Base-by-base conservation (phyloP, 2,113 vertebrate genomes). In the Fregetta grallaria region DNA sequence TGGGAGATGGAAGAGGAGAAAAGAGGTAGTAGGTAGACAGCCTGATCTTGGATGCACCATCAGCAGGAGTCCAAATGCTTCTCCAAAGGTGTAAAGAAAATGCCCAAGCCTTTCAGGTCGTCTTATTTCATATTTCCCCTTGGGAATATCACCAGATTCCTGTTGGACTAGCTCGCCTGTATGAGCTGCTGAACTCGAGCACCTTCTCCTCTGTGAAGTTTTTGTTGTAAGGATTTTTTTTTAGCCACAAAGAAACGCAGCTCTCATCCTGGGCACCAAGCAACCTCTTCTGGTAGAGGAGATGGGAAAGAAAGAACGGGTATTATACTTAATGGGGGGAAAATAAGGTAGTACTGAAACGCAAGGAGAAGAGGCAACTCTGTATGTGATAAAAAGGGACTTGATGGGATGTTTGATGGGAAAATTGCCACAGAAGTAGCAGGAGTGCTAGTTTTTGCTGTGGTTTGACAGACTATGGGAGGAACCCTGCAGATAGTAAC, bases 1-100 rank as follows among this genome's bases (percentile, higher is more conserved):
- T 94, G 86, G 77, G 92, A 95, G 94, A 95, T 76, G 62, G 66
- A 76, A 91, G 77, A 89, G 66, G 89, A 94, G 91, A 89, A 95
- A 96, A 86, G 91, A 86, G 34, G 34, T 11, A 68, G 84, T 61
- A 95, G 89, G 55, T 91, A 96, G 93, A 89, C 55, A 81, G 80
- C 74, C 80, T 94, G 92, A 94, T 80, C 92, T 89, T 53, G 74
- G 90, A 87, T 82, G 56, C 62, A 73, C 84, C 96, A 79, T 25
- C 93, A 92, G 92, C 89, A 94, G 91, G 92, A 85, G 66, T 44
- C 80, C 91, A 87, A 94, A 85, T 0, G 1, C 70, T 92, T n/a
- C 70, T 94, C 70, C n/a, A 76, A 94, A 95, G 66, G 75, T 5
- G 4, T 70, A 79, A 94, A 94, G 84, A 94, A 96, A 94, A 91